Conservation (phyloP, 2,113 vertebrate genomes). For the Capricornis sumatraensis region DNA sequence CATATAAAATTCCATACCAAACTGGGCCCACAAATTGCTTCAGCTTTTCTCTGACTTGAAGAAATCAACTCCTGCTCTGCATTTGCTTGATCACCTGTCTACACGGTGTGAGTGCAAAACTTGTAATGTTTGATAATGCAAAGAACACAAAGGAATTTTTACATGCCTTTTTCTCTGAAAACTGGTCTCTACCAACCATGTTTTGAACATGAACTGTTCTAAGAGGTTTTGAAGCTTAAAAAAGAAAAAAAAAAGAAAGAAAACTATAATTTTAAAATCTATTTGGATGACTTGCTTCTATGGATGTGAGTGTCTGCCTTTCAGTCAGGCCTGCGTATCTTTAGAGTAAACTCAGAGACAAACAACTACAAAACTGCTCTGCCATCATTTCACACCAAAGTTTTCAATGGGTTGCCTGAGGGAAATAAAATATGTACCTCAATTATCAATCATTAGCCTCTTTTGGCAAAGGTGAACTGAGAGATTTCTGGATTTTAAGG, state of each 20-base stretch:
- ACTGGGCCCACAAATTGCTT: not conserved
- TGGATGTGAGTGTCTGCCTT: not conserved
- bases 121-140: not conserved
- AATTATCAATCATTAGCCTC: not conserved
- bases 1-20: not conserved
- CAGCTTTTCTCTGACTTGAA: not conserved
- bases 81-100: not conserved
- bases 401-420: not conserved
- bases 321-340: not conserved
- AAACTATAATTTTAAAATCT: not conserved
- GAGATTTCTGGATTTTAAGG: not conserved
- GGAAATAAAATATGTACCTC: not conserved
- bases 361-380: not conserved
- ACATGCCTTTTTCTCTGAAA: not conserved
- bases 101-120: not conserved
- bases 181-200: not conserved
- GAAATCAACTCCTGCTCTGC: not conserved
- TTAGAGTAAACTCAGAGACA: not conserved
- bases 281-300: not conserved
- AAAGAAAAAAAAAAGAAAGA: not conserved
- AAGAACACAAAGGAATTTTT: not conserved
- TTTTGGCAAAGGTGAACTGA: not conserved
- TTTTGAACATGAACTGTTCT: not conserved
- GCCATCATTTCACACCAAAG: not conserved
- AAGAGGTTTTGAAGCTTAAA: not conserved